These are phyloP conservation scores for Alethe diademata DNA, from an alignment of 2,113 vertebrate species.

Conservation along the genomic window DNA sequence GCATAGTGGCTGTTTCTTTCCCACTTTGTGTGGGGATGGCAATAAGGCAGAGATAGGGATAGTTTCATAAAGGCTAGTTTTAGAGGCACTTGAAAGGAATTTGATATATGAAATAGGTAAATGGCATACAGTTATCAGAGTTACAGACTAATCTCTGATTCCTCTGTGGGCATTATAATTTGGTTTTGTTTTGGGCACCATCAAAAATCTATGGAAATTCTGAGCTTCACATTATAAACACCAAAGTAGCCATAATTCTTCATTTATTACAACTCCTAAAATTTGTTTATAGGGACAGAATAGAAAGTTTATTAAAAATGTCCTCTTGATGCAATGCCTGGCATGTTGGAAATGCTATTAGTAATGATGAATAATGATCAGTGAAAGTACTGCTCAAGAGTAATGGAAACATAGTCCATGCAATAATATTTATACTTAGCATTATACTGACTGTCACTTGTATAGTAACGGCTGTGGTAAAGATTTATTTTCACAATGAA, in stretches of 20 bases:
- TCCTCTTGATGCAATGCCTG: constrained; percentile 24
- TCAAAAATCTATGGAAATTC: constrained; percentile 31
- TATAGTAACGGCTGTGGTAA: neutral
- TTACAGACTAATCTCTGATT: neutral
- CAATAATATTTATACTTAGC: constrained; percentile 53
- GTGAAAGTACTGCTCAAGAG: neutral
- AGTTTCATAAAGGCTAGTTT: neutral
- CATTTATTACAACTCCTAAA: constrained; percentile 34
- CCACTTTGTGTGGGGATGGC: neutral
- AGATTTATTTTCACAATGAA: neutral
- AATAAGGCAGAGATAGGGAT: neutral
- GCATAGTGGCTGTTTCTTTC: neutral
- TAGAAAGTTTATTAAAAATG: constrained; percentile 58
- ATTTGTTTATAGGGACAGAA: constrained; percentile 38
- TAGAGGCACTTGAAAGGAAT: neutral
- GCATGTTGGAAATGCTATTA: constrained; percentile 32
- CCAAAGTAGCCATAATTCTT: constrained; percentile 21
- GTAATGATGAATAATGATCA: constrained; percentile 42
- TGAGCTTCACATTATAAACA: constrained; percentile 33
- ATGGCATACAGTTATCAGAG: neutral
- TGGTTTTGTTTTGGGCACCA: constrained; percentile 3
- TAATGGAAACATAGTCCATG: constrained; percentile 20
- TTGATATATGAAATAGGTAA: neutral
- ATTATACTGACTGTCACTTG: constrained; percentile 26
- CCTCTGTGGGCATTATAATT: neutral